Conservation (phyloP, 2,113 vertebrate species). For the Caranx melampygus region DNA sequence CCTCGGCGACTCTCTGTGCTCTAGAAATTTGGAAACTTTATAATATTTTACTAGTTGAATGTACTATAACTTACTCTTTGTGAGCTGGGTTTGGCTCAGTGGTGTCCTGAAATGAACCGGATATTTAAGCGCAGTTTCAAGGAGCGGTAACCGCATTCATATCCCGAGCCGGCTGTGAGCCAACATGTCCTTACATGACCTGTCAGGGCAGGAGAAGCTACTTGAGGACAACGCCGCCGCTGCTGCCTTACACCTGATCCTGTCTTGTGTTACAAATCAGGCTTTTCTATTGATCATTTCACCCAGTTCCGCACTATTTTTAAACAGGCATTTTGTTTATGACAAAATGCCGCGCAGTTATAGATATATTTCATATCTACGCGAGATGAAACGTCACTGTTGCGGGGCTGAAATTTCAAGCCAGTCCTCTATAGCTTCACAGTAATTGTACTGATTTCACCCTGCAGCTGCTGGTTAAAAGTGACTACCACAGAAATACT, state of each 20-base stretch:
- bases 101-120: fast-evolving
- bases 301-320: not conserved
- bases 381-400: not conserved
- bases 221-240: constrained; percentile 66
- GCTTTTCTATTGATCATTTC: not conserved
- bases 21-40: constrained; percentile 2
- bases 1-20: constrained; percentile 76
- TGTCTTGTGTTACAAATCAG: not conserved
- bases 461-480: not conserved
- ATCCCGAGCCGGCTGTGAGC: constrained; percentile 41
- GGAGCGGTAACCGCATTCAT: not conserved
- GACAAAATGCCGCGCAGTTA: not conserved
- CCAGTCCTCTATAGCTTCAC: not conserved
- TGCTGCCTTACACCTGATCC: not conserved
- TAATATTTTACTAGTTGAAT: not conserved
- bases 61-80: no score
- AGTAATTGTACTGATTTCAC: not conserved
- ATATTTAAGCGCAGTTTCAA: not conserved
- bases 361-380: not conserved
- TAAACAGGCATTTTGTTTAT: not conserved
- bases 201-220: constrained; percentile 52
- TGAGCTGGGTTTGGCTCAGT: fast-evolving
- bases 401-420: not conserved
- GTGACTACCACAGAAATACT: not conserved
- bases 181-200: constrained; percentile 78